A percentile compares a stretch with the other conserved stretches of the same genome.
These are phyloP conservation scores for Minunthozetes semirufus DNA, from an alignment of 2,888 invertebrate species.

Conservation along the genomic window DNA sequence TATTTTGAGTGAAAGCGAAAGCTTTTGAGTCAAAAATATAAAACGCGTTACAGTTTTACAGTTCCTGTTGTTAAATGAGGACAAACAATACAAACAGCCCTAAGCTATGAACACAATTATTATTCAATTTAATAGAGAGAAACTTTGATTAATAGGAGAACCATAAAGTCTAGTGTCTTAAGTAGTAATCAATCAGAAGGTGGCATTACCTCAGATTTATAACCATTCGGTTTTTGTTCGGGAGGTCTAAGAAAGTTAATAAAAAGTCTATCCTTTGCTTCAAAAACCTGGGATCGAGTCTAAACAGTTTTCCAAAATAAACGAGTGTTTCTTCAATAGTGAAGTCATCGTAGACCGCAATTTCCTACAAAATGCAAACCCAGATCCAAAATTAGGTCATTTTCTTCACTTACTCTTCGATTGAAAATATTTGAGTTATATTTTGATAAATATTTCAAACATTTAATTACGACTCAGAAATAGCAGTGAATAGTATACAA, in stretches of 20 bases:
- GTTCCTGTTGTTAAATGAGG: constrained; percentile 21
- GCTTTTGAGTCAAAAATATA: constrained; percentile 14
- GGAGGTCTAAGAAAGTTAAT: constrained; percentile 49
- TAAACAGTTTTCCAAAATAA: constrained; percentile 93
- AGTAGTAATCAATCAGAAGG: not conserved
- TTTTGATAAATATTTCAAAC: not conserved
- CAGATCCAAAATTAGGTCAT: not conserved
- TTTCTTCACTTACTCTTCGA: not conserved
- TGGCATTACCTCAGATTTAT: constrained; percentile 53
- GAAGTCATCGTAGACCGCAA: constrained; percentile 55
- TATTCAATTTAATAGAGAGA: not conserved
- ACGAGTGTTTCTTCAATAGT: constrained; percentile 89
- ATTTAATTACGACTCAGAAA: no score
- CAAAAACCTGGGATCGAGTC: constrained; percentile 77
- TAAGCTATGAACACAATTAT: not conserved
- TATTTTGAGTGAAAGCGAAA: constrained; percentile 12
- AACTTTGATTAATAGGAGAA: not conserved
- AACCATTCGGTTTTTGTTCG: constrained; percentile 49
- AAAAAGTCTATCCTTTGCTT: constrained; percentile 49
- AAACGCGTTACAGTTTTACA: not conserved
- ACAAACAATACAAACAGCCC: constrained; percentile 23
- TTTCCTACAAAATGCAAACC: constrained; percentile 44
- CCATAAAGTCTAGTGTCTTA: not conserved
- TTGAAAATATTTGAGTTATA: not conserved
- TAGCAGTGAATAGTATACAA: no score